These are phyloP conservation scores for Ascaphus truei DNA, from an alignment of 2,113 vertebrate species.

Conservation along the genomic window DNA sequence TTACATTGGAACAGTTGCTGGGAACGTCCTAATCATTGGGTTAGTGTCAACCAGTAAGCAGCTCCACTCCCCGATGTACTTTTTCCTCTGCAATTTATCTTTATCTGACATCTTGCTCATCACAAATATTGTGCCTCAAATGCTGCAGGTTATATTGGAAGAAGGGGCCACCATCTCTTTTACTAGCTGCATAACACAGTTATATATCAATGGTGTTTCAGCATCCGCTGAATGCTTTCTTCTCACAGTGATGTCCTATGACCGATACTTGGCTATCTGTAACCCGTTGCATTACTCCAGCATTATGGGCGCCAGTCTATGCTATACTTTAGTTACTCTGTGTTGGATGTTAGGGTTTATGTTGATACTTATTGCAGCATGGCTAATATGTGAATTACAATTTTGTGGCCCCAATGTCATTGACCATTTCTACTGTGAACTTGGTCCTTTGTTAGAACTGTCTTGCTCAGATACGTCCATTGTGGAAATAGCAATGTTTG, in stretches of 20 bases:
- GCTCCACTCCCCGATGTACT: neutral
- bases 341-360: too few relatives aligned
- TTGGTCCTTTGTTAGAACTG: conserved; percentile 25
- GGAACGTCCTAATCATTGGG: neutral
- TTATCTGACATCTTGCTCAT: neutral
- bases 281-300: too few relatives aligned
- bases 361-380: neutral
- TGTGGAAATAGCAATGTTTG: neutral
- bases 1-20: neutral
- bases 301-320: too few relatives aligned
- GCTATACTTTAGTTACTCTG: too few relatives aligned
- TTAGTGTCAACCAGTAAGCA: neutral
- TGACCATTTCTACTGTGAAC: conserved; percentile 31
- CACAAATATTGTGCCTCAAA: too few relatives aligned
- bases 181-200: too few relatives aligned
- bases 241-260: too few relatives aligned
- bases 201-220: too few relatives aligned
- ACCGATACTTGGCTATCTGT: too few relatives aligned
- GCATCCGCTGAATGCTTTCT: too few relatives aligned
- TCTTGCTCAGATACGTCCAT: conserved; percentile 17
- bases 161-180: too few relatives aligned
- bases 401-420: conserved; percentile 40
- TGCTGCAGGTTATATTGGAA: too few relatives aligned
- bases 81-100: neutral
- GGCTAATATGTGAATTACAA: neutral